Conservation (phyloP, 2,113 vertebrate species). For the Lichenostomus cassidix region DNA sequence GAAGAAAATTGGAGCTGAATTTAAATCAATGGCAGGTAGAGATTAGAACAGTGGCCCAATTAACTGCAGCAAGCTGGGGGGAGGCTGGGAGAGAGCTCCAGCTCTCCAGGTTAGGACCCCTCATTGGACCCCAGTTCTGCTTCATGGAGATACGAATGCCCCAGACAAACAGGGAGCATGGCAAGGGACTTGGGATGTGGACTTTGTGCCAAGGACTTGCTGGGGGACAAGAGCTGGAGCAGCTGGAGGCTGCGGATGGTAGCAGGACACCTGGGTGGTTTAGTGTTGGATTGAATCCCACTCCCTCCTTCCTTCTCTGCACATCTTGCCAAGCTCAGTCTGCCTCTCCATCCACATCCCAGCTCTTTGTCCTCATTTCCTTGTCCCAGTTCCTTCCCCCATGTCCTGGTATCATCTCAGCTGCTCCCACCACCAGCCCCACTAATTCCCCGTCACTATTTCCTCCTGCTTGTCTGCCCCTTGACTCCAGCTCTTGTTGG, state of each 20-base stretch:
- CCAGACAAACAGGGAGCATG: not conserved
- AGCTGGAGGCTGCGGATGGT: not conserved
- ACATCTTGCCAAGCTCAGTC: not conserved
- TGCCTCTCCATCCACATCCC: not conserved
- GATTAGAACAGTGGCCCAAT: constrained; percentile 21
- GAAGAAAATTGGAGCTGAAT: constrained; percentile 53
- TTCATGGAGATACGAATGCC: not conserved
- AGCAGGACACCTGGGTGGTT: not conserved
- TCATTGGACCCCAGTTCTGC: not conserved
- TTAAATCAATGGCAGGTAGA: constrained; percentile 56
- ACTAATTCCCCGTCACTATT: not conserved
- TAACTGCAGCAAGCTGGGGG: not conserved
- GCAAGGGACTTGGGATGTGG: not conserved
- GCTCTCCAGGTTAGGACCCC: not conserved
- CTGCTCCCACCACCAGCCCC: not conserved
- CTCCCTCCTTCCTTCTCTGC: not conserved
- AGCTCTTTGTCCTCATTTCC: not conserved
- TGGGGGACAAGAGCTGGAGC: not conserved
- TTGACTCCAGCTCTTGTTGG: not conserved
- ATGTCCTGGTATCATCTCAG: not conserved
- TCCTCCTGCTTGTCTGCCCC: not conserved
- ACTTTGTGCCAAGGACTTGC: not conserved
- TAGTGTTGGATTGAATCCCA: not conserved
- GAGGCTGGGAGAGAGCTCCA: not conserved
- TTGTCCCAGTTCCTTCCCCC: not conserved